Evolutionary conservation across 1,140 invertebrate species (phyloP), one percentile per base, ranked within the genome.

Genomic region (Ceratosolen solmsi): DNA sequence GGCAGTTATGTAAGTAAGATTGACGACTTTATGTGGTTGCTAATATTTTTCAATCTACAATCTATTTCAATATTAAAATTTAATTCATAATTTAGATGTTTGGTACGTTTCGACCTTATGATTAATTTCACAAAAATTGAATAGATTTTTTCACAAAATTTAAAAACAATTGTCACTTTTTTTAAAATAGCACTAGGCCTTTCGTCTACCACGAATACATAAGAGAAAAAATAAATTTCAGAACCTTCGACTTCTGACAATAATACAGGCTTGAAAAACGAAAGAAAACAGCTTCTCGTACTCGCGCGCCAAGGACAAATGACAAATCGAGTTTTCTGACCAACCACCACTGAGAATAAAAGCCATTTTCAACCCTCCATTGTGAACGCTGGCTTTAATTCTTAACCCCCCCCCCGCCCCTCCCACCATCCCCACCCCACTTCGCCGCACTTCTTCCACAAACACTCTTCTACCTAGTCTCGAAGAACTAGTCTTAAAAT

Each of bases 351-450:
- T 9, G 20, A 73, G 56, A 80, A 71, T 54, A 60, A 80, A 80
- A 80, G 79, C 68, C 79, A 49, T 72, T 41, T 72, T 58, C 65
- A 71, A 54, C 77, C 77, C 77, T 54, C n/a, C n/a, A 38, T 51
- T 80, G 56, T 74, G 56, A 73, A 73, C 70, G 25, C 22, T 25
- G 41, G 27, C 38, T 20, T 63, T 80, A 80, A 80, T 80, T 36
- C 25, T 13, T 58, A 15, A 0, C 60, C 30, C 4, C 4, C 1
- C 8, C 27, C 58, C 58, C 25, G 9, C 5, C 7, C 15, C 58
- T 2, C 11, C 11, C 0, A 3, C 27, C 1, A 25, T 33, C 60
- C 11, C 8, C 30, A n/a, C 9, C 30, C 54, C 65, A 36, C 63
- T 11, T 51, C 25, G 22, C 54, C 11, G 36, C 25, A 2, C 54